A percentile compares a stretch with the other conserved stretches of the same genome.
These are phyloP conservation scores for Halcyon smyrnensis DNA, from an alignment of 2,797 vertebrate genomes.

Conservation along the genomic window DNA sequence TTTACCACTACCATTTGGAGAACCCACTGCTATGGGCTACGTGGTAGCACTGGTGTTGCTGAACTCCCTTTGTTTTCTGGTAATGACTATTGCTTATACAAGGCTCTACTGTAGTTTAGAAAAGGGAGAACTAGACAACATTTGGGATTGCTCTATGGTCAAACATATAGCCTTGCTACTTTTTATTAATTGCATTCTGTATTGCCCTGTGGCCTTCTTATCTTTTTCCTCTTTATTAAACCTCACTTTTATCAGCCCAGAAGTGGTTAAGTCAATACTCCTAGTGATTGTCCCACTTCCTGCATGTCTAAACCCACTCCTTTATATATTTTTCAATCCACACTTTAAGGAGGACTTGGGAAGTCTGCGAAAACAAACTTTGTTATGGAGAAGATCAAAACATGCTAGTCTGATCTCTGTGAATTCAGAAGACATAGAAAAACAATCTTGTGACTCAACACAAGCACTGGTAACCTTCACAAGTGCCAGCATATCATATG, in stretches of 20 bases:
- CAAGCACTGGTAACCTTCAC: conserved; percentile 87
- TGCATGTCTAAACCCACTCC: conserved; percentile 90
- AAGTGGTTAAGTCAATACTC: conserved; percentile 87
- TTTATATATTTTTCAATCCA: conserved; percentile 92
- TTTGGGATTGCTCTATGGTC: conserved; percentile 87
- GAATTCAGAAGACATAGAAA: conserved; percentile 88
- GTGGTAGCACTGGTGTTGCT: conserved; percentile 87
- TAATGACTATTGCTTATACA: conserved; percentile 89
- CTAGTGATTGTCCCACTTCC: conserved; percentile 90
- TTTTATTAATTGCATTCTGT: conserved; percentile 92
- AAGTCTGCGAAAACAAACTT: conserved; percentile 78
- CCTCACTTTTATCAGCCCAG: conserved; percentile 85
- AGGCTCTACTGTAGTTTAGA: conserved; percentile 87
- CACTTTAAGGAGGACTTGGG: conserved; percentile 89
- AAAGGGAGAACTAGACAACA: conserved; percentile 79
- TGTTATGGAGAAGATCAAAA: conserved; percentile 74
- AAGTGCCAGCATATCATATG: conserved; percentile 75
- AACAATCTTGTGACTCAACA: conserved; percentile 93
- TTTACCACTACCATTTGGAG: conserved; percentile 84
- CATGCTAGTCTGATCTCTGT: conserved; percentile 78
- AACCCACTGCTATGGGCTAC: conserved; percentile 80
- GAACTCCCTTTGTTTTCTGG: conserved; percentile 90
- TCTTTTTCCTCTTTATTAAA: conserved; percentile 89
- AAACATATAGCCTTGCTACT: conserved; percentile 91
- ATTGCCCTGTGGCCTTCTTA: conserved; percentile 91